Evolutionary conservation across 2,113 vertebrate genomes (phyloP), one percentile per base, ranked within the genome.

Genomic region (Xenotilapia longispinis): DNA sequence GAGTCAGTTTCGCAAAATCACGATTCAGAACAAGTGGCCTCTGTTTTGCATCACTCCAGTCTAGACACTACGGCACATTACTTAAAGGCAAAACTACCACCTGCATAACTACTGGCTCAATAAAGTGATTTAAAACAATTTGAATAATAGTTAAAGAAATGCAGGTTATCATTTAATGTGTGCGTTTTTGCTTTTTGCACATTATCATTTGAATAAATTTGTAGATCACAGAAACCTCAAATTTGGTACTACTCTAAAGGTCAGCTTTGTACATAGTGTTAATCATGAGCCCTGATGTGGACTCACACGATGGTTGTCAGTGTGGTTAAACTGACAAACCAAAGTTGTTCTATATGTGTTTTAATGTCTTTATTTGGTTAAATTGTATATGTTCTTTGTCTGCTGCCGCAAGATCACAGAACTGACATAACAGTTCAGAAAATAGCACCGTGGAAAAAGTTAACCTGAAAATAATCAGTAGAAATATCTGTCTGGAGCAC

Each of bases 11-110:
- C 63, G 83, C n/a, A 86, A 70, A 90, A 89, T 85, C 51, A 68
- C 78, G 63, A 86, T 81, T 88, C 70, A 70, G 83, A 93, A 94
- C 93, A 95, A 93, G 90, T 60, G 12, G 87, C 87, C 87, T 89
- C 91, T 95, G 94, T 94, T 90, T 58, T 85, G 80, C 53, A 91
- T 94, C 88, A 86, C 12, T 81, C 82, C 60, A 84, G 93, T 92
- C 92, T 92, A 93, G 95, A 93, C 93, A 87, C 81, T 78, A 83
- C 84, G 63, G 88, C 87, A 83, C 57, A 85, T 86, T 82, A 90
- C 84, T 80, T 78, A 42, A 12, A 75, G 45, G 57, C 70, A 51
- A n/a, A 90, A 80, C 51, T 78, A 73, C 86, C 89, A 87, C 82
- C 84, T 84, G 81, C 84, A 84, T 91, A 84, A 85, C 45, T 84